These are phyloP conservation scores for Cantharis rufa DNA, from an alignment of 2,888 invertebrate genomes.

Conservation along the genomic window DNA sequence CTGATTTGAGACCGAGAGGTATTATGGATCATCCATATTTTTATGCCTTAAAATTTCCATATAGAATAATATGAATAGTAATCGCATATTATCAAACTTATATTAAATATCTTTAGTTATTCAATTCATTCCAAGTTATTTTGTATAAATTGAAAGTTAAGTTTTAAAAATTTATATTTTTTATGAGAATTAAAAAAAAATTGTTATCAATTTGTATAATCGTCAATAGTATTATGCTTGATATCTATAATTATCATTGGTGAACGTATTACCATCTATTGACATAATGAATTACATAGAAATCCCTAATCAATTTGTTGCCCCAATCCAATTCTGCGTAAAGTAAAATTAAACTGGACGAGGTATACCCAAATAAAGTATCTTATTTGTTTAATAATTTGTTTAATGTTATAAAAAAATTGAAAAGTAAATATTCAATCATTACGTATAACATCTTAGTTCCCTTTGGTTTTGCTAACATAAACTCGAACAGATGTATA, in stretches of 20 bases:
- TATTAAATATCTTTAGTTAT: too few species aligned
- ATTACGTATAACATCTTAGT: slow-evolving; percentile 7
- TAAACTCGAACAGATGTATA: slow-evolving; percentile 25
- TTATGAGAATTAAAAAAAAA: not conserved
- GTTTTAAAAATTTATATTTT: not conserved
- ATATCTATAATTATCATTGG: not conserved
- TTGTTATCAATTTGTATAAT: not conserved
- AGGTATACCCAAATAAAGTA: not conserved
- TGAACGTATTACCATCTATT: not conserved
- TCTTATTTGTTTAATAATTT: not conserved
- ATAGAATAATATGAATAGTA: too few species aligned
- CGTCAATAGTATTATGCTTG: not conserved
- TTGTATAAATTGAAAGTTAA: too few species aligned
- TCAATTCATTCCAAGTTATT: too few species aligned
- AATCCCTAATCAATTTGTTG: not conserved
- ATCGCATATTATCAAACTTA: too few species aligned
- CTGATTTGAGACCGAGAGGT: too few species aligned
- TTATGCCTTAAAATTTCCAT: too few species aligned
- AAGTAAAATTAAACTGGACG: not conserved
- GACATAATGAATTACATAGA: not conserved
- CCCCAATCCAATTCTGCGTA: not conserved
- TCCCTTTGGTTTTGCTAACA: slow-evolving; percentile 13
- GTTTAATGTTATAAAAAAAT: not conserved
- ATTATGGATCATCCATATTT: too few species aligned
- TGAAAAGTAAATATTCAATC: not conserved